Base-by-base conservation (phyloP, 53 echinoderm and acorn worm species). In the Temnopleurus reevesii region DNA sequence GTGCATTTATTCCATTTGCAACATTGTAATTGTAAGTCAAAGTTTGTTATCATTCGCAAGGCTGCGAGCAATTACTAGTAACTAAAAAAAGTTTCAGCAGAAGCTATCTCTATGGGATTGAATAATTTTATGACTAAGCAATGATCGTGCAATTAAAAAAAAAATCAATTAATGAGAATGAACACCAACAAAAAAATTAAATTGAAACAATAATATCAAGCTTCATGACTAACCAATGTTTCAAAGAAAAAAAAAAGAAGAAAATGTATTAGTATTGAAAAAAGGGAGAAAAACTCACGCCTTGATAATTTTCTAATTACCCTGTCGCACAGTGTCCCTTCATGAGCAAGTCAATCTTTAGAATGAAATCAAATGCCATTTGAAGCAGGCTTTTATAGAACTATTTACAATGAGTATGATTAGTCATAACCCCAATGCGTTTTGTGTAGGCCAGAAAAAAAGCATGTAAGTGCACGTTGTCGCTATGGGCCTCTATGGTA, bases 381-480 rank as follows among this genome's bases (percentile, higher is more conserved):
- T n/a, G 41, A 12, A 36, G 18, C 41, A 10, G 6, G 36, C 38
- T 71, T 71, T 71, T 71, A 71, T 71, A 71, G 71, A 41, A 21
- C 21, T n/a, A 21, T n/a, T n/a, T 34, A 30, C 58, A 58, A 58
- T 33, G 13, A 63, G 34, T 77, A 29, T 51, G 47, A 46, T 79
- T 79, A 79, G 79, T 79, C 79, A 79, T 79, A 15, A 77, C 47
- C 8, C 21, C 38, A 36, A 71, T 71, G 71, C 41, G 71, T 71
- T 71, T 21, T 71, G 71, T 41, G 49, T 28, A 49, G 8, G 46
- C 8, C 79, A 27, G 28, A 79, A 59, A 47, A 15, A n/a, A 51
- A 51, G 15, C 79, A 25, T 79, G 79, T 29, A 45, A 4, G 2
- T 46, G 45, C 77, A n/a, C n/a, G n/a, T 25, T 77, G 77, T 28